These are phyloP conservation scores for Eupithecia inturbata DNA, from an alignment of 2,888 invertebrate genomes.

Conservation along the genomic window DNA sequence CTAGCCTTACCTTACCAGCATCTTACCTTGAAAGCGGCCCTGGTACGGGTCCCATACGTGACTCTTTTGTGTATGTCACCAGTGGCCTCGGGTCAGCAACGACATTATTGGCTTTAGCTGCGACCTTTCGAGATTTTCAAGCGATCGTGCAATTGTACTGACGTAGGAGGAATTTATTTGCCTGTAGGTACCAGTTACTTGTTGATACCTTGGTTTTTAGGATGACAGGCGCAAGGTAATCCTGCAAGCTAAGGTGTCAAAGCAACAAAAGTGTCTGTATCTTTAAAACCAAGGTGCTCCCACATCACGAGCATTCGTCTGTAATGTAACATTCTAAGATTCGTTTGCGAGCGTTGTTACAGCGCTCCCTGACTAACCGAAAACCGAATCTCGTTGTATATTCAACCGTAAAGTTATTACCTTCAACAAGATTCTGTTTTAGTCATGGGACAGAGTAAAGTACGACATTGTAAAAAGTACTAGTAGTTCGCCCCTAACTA, in stretches of 20 bases:
- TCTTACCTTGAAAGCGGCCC: neutral
- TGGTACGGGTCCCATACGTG: constrained; percentile 38
- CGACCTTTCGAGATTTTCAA: constrained; percentile 35
- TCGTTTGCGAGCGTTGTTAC: no score
- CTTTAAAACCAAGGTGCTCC: neutral
- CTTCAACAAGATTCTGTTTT: no score
- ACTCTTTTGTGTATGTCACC: constrained; percentile 47
- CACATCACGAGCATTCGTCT: neutral
- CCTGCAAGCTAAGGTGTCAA: neutral
- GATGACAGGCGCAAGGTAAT: neutral
- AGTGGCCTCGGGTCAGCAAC: constrained; percentile 40
- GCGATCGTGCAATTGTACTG: constrained; percentile 31
- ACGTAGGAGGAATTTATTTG: neutral
- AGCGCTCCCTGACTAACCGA: no score
- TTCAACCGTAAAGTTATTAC: no score
- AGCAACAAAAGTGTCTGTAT: neutral
- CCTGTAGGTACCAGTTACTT: neutral
- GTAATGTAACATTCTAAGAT: no score
- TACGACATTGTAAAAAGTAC: no score
- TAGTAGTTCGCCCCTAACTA: no score
- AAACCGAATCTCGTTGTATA: no score
- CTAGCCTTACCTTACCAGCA: neutral
- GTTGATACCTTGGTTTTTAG: neutral
- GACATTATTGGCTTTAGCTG: constrained; percentile 39
- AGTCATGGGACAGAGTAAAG: no score